Evolutionary conservation across 1,140 invertebrate species (phyloP).

Genomic region (Branchinecta lynchi): DNA sequence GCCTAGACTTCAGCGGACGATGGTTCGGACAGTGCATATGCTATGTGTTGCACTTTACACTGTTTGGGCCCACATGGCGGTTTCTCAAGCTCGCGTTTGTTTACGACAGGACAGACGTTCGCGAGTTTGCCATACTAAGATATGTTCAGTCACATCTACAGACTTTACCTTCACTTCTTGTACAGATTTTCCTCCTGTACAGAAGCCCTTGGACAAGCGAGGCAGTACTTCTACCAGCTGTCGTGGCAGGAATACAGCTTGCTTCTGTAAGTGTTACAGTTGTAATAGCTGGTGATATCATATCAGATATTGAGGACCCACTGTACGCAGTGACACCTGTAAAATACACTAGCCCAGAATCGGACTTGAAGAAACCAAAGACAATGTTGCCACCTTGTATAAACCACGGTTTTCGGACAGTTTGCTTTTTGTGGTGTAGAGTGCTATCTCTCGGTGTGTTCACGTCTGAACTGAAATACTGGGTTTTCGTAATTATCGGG

Average conservation of each 20-base stretch:
- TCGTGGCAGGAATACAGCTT: slow-evolving; percentile 14
- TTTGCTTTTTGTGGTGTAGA: slow-evolving; percentile 20
- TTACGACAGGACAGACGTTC: slow-evolving; percentile 20
- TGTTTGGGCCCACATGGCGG: slow-evolving; percentile 19
- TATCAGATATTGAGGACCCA: slow-evolving; percentile 11
- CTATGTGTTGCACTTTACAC: slow-evolving; percentile 20
- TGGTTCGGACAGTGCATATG: slow-evolving; percentile 21
- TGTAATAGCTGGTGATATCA: slow-evolving; percentile 15
- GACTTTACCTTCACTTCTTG: slow-evolving; percentile 19
- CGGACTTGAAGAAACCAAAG: not conserved
- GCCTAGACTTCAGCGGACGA: slow-evolving; percentile 19
- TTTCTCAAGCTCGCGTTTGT: slow-evolving; percentile 20
- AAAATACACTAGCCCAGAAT: not conserved
- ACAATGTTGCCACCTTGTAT: not conserved
- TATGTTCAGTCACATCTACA: slow-evolving; percentile 21
- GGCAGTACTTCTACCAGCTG: not conserved
- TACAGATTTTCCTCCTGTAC: slow-evolving; percentile 20
- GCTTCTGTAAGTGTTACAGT: slow-evolving; percentile 16
- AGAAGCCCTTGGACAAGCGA: not conserved
- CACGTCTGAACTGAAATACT: slow-evolving; percentile 19
- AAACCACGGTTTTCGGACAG: slow-evolving; percentile 17
- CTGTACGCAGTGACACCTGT: not conserved
- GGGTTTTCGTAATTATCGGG: slow-evolving; percentile 19
- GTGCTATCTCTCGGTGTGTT: slow-evolving; percentile 19
- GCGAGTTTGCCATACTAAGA: slow-evolving; percentile 20